These are phyloP conservation scores for Aphodius sticticus DNA, from an alignment of 2,888 invertebrate genomes.

Conservation along the genomic window DNA sequence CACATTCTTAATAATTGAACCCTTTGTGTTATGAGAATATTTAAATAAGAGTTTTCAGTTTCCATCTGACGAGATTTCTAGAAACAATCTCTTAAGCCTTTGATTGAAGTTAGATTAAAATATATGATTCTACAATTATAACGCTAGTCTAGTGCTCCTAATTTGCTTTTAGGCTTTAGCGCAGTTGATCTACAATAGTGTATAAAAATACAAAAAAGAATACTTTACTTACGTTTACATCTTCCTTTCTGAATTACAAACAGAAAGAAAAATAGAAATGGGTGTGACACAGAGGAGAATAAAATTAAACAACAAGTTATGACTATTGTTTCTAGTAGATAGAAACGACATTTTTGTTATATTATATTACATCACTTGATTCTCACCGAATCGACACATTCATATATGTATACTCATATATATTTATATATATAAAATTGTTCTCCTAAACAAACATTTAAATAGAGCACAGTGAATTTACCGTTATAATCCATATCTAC, in stretches of 20 bases:
- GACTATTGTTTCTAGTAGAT: conserved; percentile 62
- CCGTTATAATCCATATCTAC: conserved; percentile 48
- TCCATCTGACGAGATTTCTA: no score
- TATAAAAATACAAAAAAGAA: background rate
- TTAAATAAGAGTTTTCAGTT: no score
- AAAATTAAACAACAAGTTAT: conserved; percentile 46
- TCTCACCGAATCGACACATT: conserved; percentile 56
- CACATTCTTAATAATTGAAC: no score
- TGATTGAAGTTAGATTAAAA: no score
- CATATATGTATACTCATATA: conserved; percentile 4
- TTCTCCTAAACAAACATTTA: conserved; percentile 59
- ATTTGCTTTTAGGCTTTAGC: no score
- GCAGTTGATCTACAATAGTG: background rate
- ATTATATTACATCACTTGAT: conserved; percentile 61
- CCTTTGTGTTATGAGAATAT: no score
- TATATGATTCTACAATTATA: no score
- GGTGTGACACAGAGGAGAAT: conserved; percentile 1
- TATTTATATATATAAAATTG: conserved; percentile 61
- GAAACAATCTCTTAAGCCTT: no score
- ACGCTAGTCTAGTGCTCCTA: no score
- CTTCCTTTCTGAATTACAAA: background rate
- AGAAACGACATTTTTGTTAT: conserved; percentile 60
- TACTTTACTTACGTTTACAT: background rate
- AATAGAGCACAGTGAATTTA: conserved; percentile 59
- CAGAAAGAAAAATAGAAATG: conserved; percentile 14